phyloP scores from a whole-genome alignment of 2,113 vertebrate genomes.

The Orycteropus afer region DNA sequence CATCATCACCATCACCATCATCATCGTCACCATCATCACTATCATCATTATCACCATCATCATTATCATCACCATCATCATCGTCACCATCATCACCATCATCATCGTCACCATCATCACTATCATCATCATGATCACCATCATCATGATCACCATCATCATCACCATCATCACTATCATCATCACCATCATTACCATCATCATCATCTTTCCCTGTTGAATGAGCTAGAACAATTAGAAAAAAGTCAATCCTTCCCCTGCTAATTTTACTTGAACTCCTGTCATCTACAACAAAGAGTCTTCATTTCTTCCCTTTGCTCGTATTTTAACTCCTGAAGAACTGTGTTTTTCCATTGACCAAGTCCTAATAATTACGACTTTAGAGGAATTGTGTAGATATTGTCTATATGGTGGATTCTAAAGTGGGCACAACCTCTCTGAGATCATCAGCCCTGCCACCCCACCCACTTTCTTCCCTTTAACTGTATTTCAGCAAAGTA shows the following conservation, averaged over 20 bases:
- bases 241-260: too few relatives aligned
- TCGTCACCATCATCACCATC: too few relatives aligned
- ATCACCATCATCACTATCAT: too few relatives aligned
- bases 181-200: background rate
- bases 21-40: background rate
- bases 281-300: background rate
- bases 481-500: background rate
- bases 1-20: background rate
- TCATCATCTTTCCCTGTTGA: background rate
- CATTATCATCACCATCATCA: background rate
- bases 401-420: constrained; percentile 3
- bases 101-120: too few relatives aligned
- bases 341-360: background rate
- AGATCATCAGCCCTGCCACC: background rate
- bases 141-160: too few relatives aligned
- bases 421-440: background rate
- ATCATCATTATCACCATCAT: background rate
- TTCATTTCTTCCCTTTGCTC: background rate
- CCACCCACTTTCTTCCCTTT: background rate
- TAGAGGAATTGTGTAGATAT: background rate
- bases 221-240: background rate
- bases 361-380: constrained; percentile 13
- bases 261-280: background rate
- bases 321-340: background rate
- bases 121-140: too few relatives aligned